Conservation (phyloP, 2,888 invertebrate genomes). For the Eurois occulta region DNA sequence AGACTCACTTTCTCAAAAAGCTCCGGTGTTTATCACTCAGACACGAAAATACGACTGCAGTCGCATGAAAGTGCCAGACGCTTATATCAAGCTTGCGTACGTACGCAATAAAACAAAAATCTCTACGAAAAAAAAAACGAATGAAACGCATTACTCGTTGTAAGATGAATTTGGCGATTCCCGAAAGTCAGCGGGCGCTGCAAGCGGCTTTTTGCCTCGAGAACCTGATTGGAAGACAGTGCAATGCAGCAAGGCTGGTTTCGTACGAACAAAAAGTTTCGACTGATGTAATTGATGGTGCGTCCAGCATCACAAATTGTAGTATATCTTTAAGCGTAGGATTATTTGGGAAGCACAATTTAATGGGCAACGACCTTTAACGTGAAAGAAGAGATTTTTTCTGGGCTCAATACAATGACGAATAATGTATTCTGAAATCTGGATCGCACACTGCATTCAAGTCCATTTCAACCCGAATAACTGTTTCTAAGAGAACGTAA, state of each 20-base stretch:
- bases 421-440: background rate
- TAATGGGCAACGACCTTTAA: slow-evolving; percentile 2
- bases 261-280: slow-evolving; percentile 26
- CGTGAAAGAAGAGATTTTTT: background rate
- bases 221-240: slow-evolving; percentile 39
- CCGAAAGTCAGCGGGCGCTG: slow-evolving; percentile 68
- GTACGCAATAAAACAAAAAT: slow-evolving; percentile 37
- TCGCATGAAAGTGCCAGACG: slow-evolving; percentile 10
- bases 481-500: background rate
- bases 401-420: background rate
- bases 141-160: slow-evolving; percentile 21
- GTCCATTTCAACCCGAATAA: background rate
- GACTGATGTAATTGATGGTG: slow-evolving; percentile 28
- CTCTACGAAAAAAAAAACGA: slow-evolving; percentile 29
- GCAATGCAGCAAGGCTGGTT: slow-evolving; percentile 30
- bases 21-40: slow-evolving; percentile 26
- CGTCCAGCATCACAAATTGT: background rate
- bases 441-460: background rate
- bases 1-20: slow-evolving; percentile 40
- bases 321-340: background rate
- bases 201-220: slow-evolving; percentile 27
- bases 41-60: slow-evolving; percentile 46
- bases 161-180: slow-evolving; percentile 63
- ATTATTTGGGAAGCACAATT: background rate
- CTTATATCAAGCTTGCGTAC: slow-evolving; percentile 39